Evolutionary conservation across 2,113 vertebrate species (phyloP).

Genomic region (Mus spicilegus): DNA sequence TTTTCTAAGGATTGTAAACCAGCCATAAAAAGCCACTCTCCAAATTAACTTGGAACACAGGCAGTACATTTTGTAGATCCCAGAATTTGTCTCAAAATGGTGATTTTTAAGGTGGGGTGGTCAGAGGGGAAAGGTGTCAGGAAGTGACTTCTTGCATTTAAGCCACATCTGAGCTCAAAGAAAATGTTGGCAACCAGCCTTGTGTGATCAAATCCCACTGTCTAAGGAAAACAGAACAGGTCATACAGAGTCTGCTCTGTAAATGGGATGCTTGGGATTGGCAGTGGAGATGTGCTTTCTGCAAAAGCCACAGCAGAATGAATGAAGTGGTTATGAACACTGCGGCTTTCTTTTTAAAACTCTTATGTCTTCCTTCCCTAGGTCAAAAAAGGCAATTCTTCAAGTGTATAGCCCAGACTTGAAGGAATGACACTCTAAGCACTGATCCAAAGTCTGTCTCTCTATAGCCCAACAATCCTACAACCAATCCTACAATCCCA

Average conservation of each 20-base stretch:
- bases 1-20: constrained; percentile 69
- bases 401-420: background rate
- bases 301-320: constrained; percentile 46
- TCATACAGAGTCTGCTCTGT: constrained; percentile 64
- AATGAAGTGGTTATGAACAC: constrained; percentile 51
- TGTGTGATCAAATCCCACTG: constrained; percentile 57
- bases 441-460: constrained; percentile 17
- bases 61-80: constrained; percentile 53
- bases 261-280: constrained; percentile 36
- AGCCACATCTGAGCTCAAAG: constrained; percentile 68
- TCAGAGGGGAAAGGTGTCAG: constrained; percentile 72
- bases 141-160: constrained; percentile 65
- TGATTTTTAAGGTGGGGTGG: constrained; percentile 49
- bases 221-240: constrained; percentile 65
- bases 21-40: constrained; percentile 73
- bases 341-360: constrained; percentile 13
- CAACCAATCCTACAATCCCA: background rate
- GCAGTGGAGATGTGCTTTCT: constrained; percentile 42
- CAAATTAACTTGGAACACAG: constrained; percentile 77
- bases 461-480: background rate
- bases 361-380: background rate
- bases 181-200: constrained; percentile 63
- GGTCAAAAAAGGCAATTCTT: constrained; percentile 50
- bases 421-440: background rate
- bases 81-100: constrained; percentile 61